Percentiles rank a stretch among this genome's conserved stretches.
Conservation (phyloP, 1,140 invertebrate species). For the Ctenoplectra terminalis region DNA sequence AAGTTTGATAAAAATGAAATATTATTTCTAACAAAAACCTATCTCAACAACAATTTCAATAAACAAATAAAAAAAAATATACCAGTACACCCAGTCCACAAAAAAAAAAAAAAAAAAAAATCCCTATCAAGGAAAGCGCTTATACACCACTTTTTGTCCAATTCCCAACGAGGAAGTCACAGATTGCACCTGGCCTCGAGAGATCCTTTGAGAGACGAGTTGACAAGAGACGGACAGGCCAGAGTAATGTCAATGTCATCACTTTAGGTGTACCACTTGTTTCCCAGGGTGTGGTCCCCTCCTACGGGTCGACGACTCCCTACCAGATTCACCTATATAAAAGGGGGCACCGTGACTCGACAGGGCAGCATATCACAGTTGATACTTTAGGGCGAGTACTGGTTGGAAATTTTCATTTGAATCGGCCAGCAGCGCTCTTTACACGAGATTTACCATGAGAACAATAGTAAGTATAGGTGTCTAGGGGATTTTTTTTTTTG, state of each 20-base stretch:
- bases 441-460: slow-evolving; percentile 69
- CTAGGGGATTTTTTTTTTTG: not conserved
- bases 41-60: too few species aligned
- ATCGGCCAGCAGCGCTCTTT: slow-evolving; percentile 71
- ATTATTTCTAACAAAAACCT: too few species aligned
- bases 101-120: too few species aligned
- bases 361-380: slow-evolving; percentile 72
- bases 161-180: not conserved
- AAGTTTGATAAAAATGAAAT: too few species aligned
- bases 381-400: slow-evolving; percentile 75
- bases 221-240: slow-evolving; percentile 41
- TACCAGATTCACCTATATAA: slow-evolving; percentile 78
- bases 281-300: slow-evolving; percentile 70
- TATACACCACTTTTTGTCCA: not conserved
- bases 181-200: slow-evolving; percentile 55
- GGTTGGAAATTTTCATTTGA: slow-evolving; percentile 44
- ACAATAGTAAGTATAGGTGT: slow-evolving; percentile 70
- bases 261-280: slow-evolving; percentile 65
- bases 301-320: slow-evolving; percentile 74
- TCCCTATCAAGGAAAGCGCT: not conserved
- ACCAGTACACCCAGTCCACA: too few species aligned
- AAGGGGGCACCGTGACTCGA: slow-evolving; percentile 72
- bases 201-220: slow-evolving; percentile 27
- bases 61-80: too few species aligned
- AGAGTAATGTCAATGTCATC: slow-evolving; percentile 77